phyloP scores from a whole-genome alignment of 2,113 vertebrate species.

The Helogale parvula region DNA sequence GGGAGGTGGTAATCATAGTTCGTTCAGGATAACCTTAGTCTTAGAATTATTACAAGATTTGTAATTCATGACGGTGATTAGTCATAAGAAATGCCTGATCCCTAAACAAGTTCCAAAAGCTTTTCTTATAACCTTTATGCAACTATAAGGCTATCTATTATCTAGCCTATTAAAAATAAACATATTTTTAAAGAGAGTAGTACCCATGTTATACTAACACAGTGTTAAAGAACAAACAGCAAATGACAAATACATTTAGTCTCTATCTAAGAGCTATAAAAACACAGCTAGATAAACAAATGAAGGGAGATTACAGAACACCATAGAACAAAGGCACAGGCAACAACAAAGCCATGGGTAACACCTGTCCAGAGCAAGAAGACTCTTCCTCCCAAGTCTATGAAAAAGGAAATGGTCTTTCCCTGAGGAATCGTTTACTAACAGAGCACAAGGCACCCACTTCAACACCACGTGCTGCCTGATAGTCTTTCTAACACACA shows the following conservation, averaged over 20 bases:
- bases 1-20: not conserved
- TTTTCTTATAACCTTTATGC: not conserved
- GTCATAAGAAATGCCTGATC: not conserved
- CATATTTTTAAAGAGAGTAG: slow-evolving; percentile 20
- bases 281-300: not conserved
- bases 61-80: slow-evolving; percentile 6
- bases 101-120: slow-evolving; percentile 14
- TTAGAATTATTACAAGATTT: slow-evolving; percentile 11
- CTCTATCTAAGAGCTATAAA: not conserved
- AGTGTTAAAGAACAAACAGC: not conserved
- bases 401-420: not conserved
- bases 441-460: not conserved
- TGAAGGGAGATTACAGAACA: not conserved
- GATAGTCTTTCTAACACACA: not conserved
- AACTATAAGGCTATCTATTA: not conserved
- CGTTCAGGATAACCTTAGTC: not conserved
- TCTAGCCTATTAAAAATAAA: not conserved
- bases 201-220: not conserved
- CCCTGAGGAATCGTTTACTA: not conserved
- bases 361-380: not conserved
- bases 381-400: fast-evolving
- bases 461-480: fast-evolving
- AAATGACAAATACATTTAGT: not conserved
- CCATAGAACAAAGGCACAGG: not conserved
- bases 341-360: not conserved